These are phyloP conservation scores for Coilia nasus DNA, from an alignment of 2,797 vertebrate genomes.

Conservation along the genomic window DNA sequence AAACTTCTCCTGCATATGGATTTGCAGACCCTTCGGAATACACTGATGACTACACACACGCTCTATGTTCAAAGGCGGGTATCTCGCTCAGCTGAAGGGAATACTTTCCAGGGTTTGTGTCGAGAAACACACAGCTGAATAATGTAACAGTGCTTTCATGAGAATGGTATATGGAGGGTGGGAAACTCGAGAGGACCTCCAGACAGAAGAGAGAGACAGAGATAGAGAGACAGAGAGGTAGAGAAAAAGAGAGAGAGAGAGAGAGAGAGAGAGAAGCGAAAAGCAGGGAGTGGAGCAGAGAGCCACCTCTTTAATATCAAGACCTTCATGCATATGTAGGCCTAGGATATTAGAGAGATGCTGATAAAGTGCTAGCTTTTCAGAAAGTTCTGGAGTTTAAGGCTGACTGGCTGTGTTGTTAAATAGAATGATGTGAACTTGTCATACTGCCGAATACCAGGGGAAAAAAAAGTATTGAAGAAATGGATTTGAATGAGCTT, in stretches of 20 bases:
- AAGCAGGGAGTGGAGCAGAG: not conserved
- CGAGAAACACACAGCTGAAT: constrained; percentile 1
- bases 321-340: not conserved
- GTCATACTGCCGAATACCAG: not conserved
- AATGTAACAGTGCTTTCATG: not conserved
- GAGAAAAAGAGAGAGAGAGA: not conserved
- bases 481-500: not conserved
- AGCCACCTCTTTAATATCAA: not conserved
- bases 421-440: not conserved
- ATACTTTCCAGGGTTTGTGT: not conserved
- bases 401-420: not conserved
- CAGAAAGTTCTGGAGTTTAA: not conserved
- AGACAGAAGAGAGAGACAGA: not conserved
- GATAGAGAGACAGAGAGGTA: not conserved
- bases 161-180: not conserved
- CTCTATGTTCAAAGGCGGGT: not conserved
- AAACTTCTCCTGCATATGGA: not conserved
- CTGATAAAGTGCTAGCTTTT: not conserved
- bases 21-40: not conserved
- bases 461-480: not conserved
- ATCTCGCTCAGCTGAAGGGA: not conserved
- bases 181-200: not conserved
- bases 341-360: not conserved
- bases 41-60: not conserved
- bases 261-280: not conserved